Percentiles rank a stretch among this genome's conserved stretches.
Evolutionary conservation across 2,113 vertebrate species (phyloP).

Genomic region (Tonatia bakeri): DNA sequence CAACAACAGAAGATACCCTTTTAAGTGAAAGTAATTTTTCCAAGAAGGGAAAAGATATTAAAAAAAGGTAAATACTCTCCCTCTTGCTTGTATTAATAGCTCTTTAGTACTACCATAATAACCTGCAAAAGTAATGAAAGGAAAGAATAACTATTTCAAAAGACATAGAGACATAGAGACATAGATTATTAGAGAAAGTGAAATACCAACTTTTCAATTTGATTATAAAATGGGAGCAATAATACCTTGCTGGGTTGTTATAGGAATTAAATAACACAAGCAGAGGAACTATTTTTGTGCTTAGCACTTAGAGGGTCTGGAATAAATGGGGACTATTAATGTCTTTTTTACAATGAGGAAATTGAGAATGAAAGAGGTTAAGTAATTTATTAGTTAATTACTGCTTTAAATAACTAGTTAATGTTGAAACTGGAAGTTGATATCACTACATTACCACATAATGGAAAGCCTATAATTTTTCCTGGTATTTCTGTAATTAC

Average conservation of each 20-base stretch:
- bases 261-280: background rate
- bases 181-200: background rate
- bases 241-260: slow-evolving; percentile 11
- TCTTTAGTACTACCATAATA: background rate
- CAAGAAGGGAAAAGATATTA: background rate
- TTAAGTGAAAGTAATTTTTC: background rate
- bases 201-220: background rate
- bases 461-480: background rate
- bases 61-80: background rate
- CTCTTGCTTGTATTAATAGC: background rate
- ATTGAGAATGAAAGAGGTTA: background rate
- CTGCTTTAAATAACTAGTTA: background rate
- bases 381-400: background rate
- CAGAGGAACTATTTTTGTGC: background rate
- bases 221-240: slow-evolving; percentile 24
- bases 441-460: background rate
- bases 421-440: background rate
- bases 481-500: background rate
- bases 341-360: background rate
- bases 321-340: background rate
- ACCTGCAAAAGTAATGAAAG: background rate
- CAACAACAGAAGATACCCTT: background rate
- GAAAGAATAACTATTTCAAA: slow-evolving; percentile 15
- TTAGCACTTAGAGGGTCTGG: background rate
- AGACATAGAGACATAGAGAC: background rate